Percentiles rank a stretch among this genome's conserved stretches.
phyloP scores from a whole-genome alignment of 92 coral and sea anemone genomes.

The Siderastrea siderea region DNA sequence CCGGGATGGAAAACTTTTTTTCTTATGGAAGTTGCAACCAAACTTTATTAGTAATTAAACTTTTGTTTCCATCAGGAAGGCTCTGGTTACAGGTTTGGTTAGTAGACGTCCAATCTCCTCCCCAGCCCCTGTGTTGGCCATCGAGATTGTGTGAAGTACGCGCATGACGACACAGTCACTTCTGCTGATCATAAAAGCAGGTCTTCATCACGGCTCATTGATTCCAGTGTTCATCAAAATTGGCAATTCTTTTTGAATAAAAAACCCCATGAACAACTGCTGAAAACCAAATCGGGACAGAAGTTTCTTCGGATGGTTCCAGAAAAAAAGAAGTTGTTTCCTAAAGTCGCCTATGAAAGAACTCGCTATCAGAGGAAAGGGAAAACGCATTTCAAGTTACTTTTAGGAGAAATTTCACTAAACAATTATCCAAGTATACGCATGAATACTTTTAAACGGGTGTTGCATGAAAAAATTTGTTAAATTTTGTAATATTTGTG shows the following conservation, averaged over 20 bases:
- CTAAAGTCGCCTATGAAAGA: neutral
- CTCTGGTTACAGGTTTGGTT: neutral
- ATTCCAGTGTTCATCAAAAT: neutral
- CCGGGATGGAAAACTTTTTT: too few species aligned
- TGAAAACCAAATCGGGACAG: neutral
- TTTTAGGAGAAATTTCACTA: neutral
- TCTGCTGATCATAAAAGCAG: constrained; percentile 25
- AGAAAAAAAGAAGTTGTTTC: neutral
- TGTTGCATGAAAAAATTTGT: neutral
- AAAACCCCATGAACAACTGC: neutral
- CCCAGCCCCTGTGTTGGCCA: neutral
- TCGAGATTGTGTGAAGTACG: neutral
- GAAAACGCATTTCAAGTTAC: neutral
- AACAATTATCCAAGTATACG: neutral
- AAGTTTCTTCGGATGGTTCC: neutral
- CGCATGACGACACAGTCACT: neutral
- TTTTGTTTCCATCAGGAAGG: too few species aligned
- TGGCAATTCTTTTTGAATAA: neutral
- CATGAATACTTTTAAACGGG: constrained; percentile 41
- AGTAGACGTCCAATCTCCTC: too few species aligned
- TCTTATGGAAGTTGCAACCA: too few species aligned
- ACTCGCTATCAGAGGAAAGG: neutral
- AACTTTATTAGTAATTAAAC: too few species aligned
- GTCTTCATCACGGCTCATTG: constrained; percentile 21
- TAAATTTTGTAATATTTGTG: constrained; percentile 12